Evolutionary conservation across 2,797 vertebrate genomes (phyloP).

Genomic region (Epinephelus coioides): DNA sequence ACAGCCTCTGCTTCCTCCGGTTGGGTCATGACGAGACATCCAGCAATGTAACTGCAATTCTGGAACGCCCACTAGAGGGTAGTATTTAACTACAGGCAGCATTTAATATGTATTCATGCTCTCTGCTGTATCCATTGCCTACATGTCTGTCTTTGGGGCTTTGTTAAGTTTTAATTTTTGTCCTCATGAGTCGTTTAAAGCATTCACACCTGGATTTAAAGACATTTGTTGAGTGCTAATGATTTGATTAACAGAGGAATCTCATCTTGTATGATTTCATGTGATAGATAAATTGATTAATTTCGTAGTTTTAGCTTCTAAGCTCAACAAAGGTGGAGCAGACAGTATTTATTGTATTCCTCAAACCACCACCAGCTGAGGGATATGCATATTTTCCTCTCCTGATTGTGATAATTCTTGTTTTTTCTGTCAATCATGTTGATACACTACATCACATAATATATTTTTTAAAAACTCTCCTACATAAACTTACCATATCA

Average conservation of each 20-base stretch:
- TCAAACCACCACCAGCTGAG: background rate
- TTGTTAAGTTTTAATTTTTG: constrained; percentile 1
- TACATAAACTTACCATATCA: background rate
- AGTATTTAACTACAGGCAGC: constrained; percentile 79
- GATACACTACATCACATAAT: background rate
- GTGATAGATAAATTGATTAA: no score
- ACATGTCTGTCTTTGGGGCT: background rate
- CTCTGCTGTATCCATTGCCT: constrained; percentile 21
- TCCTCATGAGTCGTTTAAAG: background rate
- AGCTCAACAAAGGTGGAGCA: background rate
- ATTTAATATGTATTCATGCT: constrained; percentile 26
- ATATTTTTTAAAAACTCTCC: background rate
- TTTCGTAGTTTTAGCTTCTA: background rate
- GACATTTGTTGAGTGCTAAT: background rate
- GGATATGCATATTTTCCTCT: background rate
- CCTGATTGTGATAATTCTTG: background rate
- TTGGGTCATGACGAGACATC: background rate
- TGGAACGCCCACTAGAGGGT: constrained; percentile 80
- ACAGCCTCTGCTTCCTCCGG: constrained; percentile 13
- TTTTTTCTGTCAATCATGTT: background rate
- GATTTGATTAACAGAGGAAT: background rate
- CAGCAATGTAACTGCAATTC: background rate
- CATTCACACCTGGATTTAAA: background rate
- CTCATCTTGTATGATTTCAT: no score
- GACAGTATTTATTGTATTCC: background rate